Base-by-base conservation (phyloP, 2,797 vertebrate genomes). In the Tangara arthus region DNA sequence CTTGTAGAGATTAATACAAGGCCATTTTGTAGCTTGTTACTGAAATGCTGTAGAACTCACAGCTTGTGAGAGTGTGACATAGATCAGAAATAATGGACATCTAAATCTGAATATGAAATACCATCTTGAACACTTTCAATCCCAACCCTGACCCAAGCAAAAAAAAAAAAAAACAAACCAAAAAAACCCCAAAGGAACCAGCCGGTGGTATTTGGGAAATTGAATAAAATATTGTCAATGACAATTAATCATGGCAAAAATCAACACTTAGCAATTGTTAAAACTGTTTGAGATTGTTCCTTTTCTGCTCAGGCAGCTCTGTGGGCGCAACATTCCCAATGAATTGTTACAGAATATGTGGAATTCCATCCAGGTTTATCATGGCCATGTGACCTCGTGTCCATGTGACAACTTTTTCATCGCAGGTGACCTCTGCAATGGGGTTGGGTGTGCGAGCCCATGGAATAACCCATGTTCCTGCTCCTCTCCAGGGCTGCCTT, bases 341-440 rank as follows among this genome's bases (percentile, higher is more conserved):
- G 2, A 22, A 50, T 42, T 42, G 9, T 10, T 17, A 6, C 3
- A 22, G 70, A 19, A 22, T 1, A 3, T 9, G 9, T 4, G 60
- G 26, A 35, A 42, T 57, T 18, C 20, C 70, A 27, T 6, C 60
- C 32, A 1, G 2, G 17, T 27, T 65, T 14, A 3, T 26, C 42
- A 6, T 2, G 28, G 14, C 56, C 27, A 0, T 1, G 30, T 12
- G 16, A 16, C 60, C 41, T 10, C 4, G 3, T 16, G 19, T 15
- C 28, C 79, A 2, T 1, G 41, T 16, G 81, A 24, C 41, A 65
- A 0, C 20, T 20, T 8, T 8, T 9, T 2, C 21, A 2, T 0
- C 6, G 42, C 21, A 50, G 79, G 79, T n/a, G 37, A 30, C 41
- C 63, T 47, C 46, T 34, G 15, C 47, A 11, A 15, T 24, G 41